Percentiles rank a stretch among this genome's conserved stretches.
Evolutionary conservation across 2,797 vertebrate genomes (phyloP).

Genomic region (Anguilla megastoma): DNA sequence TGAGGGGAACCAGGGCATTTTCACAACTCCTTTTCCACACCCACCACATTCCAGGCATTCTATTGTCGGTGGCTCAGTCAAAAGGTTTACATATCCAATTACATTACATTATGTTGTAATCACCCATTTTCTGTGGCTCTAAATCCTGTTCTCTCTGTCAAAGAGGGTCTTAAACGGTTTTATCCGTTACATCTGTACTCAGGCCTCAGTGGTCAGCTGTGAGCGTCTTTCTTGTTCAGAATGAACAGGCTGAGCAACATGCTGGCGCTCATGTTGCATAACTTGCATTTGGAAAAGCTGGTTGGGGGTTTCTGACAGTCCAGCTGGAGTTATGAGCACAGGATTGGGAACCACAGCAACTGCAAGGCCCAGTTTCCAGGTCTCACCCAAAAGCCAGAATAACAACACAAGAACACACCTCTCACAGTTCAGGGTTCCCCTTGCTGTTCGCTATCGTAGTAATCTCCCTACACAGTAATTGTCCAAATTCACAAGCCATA

Average conservation of each 20-base stretch:
- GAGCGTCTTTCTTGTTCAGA: not conserved
- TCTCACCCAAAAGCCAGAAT: no score
- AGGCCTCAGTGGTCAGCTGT: not conserved
- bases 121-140: not conserved
- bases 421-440: not conserved
- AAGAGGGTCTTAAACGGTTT: not conserved
- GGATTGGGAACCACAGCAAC: not conserved
- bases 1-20: not conserved
- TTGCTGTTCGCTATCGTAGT: not conserved
- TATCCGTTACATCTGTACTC: not conserved
- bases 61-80: not conserved
- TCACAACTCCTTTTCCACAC: not conserved
- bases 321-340: not conserved
- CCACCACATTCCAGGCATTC: conserved; percentile 4
- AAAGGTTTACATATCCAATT: not conserved
- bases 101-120: not conserved
- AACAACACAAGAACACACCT: not conserved
- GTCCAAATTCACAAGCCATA: not conserved
- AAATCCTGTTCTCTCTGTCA: not conserved
- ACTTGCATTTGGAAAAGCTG: not conserved
- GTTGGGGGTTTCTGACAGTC: not conserved
- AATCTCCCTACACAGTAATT: not conserved
- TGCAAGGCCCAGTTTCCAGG: not conserved
- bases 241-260: not conserved
- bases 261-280: not conserved